Conservation (phyloP, 1,140 invertebrate genomes). For the Brachionus rotundiformis region DNA sequence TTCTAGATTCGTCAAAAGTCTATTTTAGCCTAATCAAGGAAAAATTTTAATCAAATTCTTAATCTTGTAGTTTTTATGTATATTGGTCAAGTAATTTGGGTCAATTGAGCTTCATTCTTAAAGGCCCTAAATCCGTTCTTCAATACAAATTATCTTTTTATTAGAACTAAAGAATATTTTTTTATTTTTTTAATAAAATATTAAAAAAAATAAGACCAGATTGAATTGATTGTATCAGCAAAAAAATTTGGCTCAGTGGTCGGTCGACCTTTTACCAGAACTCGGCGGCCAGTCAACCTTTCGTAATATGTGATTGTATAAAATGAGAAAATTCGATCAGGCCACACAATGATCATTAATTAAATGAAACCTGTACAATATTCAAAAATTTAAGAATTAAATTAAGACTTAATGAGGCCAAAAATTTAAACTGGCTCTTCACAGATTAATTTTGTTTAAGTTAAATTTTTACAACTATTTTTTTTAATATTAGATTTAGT, state of each 20-base stretch:
- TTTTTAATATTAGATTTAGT: neutral
- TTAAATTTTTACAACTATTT: neutral
- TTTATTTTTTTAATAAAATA: no score
- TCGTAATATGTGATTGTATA: neutral
- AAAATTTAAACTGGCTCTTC: neutral
- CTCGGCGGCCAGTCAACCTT: neutral
- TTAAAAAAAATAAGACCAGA: no score
- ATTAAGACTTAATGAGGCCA: neutral
- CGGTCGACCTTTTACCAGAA: neutral
- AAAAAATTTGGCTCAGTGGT: neutral
- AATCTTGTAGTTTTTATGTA: conserved; percentile 28
- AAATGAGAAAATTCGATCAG: neutral
- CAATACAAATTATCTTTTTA: neutral
- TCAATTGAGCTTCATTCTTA: neutral
- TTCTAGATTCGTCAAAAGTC: conserved; percentile 25
- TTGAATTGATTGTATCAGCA: neutral
- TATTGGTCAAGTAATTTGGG: neutral
- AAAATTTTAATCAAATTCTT: conserved; percentile 28
- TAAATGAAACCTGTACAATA: neutral
- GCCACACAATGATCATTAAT: neutral
- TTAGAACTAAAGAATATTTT: no score
- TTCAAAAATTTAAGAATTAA: neutral
- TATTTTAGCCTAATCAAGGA: neutral
- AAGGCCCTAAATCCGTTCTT: neutral
- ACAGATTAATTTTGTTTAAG: neutral